phyloP scores from a whole-genome alignment of 2,113 vertebrate species.

The Telmatochromis sp. region DNA sequence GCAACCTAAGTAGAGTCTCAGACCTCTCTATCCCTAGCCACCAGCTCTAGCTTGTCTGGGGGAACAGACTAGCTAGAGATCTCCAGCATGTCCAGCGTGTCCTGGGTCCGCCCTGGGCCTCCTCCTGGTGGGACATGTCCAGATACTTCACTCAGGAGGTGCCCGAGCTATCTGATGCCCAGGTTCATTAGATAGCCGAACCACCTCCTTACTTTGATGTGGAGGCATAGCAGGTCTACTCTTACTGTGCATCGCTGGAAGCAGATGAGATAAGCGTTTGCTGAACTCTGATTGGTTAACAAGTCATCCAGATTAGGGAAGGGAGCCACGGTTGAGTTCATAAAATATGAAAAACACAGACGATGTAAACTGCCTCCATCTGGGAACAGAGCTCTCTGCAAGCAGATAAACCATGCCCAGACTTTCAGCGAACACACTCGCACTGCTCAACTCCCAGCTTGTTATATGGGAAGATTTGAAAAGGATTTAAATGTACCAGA shows the following conservation, averaged over 20 bases:
- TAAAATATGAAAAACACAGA: not conserved
- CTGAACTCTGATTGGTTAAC: rapidly evolving
- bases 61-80: not conserved
- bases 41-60: not conserved
- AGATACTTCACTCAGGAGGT: not conserved
- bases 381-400: not conserved
- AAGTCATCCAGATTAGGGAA: not conserved
- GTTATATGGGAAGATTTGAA: not conserved
- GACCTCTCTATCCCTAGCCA: rapidly evolving
- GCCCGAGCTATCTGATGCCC: not conserved
- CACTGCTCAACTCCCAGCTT: not conserved
- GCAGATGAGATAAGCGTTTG: rapidly evolving
- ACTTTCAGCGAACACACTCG: not conserved
- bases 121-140: rapidly evolving
- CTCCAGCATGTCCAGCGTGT: not conserved
- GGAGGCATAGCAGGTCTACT: not conserved
- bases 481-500: not conserved
- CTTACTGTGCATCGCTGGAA: not conserved
- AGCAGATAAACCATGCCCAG: not conserved
- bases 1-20: not conserved
- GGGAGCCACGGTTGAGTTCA: rapidly evolving
- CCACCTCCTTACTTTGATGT: not conserved
- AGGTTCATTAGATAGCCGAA: rapidly evolving
- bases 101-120: rapidly evolving
- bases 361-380: not conserved